A percentile compares a stretch with the other conserved stretches of the same genome.
phyloP scores from a whole-genome alignment of 2,797 vertebrate genomes.

The Clarias platycephalus region DNA sequence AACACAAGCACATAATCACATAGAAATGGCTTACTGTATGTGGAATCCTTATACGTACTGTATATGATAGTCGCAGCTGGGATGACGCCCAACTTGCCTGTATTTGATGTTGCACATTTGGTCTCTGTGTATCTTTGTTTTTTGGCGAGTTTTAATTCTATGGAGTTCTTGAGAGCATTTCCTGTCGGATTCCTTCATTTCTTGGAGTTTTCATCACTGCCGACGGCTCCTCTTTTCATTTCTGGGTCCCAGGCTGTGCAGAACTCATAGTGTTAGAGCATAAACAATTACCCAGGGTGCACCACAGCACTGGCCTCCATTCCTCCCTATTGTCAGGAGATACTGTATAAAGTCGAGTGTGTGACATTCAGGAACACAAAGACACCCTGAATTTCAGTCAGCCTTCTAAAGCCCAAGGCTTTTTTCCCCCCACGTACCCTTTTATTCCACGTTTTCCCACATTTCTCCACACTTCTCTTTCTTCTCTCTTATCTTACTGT shows the following conservation, averaged over 20 bases:
- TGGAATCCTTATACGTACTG: background rate
- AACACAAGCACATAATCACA: background rate
- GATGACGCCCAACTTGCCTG: slow-evolving; percentile 15
- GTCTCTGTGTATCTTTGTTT: slow-evolving; percentile 25
- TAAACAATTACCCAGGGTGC: slow-evolving; percentile 30
- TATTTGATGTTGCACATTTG: slow-evolving; percentile 30
- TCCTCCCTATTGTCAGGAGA: slow-evolving; percentile 22
- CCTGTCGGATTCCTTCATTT: slow-evolving; percentile 41
- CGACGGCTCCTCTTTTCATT: slow-evolving; percentile 27
- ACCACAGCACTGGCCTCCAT: slow-evolving; percentile 15
- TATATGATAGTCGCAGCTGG: background rate
- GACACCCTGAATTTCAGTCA: slow-evolving; percentile 13
- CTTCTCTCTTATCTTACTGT: background rate
- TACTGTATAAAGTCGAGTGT: slow-evolving; percentile 1
- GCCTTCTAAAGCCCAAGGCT: background rate
- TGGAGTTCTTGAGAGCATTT: slow-evolving; percentile 41
- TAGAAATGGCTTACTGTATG: background rate
- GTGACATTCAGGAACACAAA: slow-evolving; percentile 36
- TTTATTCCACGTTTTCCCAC: background rate
- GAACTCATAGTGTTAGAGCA: slow-evolving; percentile 27
- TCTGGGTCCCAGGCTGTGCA: background rate
- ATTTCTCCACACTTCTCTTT: background rate
- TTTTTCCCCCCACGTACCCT: background rate
- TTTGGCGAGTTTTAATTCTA: slow-evolving; percentile 38
- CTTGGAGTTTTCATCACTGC: slow-evolving; percentile 26